Conservation (phyloP, 2,797 vertebrate genomes). For the Hoplostethus atlanticus region DNA sequence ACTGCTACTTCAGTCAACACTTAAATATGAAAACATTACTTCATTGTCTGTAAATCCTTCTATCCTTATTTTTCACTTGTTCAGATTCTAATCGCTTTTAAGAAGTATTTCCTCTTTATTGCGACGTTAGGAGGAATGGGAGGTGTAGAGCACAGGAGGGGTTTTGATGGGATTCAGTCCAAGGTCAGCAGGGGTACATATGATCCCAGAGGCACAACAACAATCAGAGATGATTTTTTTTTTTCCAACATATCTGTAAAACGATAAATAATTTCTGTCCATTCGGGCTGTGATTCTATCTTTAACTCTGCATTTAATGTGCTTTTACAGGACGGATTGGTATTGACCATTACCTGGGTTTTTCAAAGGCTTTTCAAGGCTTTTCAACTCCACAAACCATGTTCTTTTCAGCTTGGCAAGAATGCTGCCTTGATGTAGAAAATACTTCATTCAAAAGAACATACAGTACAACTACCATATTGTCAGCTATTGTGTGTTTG, state of each 20-base stretch:
- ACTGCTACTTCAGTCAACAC: conserved; percentile 15
- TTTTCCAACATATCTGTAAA: conserved; percentile 33
- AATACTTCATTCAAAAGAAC: conserved; percentile 30
- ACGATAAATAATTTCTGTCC: conserved; percentile 58
- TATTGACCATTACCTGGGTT: too few species aligned
- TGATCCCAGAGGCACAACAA: conserved; percentile 26
- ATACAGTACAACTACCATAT: conserved; percentile 5
- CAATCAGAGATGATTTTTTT: conserved; percentile 34
- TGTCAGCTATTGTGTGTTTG: conserved; percentile 22
- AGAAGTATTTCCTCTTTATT: conserved; percentile 32
- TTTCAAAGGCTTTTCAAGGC: conserved; percentile 22
- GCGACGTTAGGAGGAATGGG: background rate
- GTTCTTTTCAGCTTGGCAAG: conserved; percentile 17
- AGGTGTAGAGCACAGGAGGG: background rate
- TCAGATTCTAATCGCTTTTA: conserved; percentile 1
- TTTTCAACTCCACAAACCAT: conserved; percentile 27
- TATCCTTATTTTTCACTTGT: background rate
- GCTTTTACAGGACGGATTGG: conserved; percentile 41
- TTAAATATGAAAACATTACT: background rate
- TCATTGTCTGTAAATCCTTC: background rate
- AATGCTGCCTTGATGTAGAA: conserved; percentile 10
- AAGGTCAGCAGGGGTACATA: conserved; percentile 42
- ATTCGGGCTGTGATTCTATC: conserved; percentile 49
- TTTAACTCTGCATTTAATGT: conserved; percentile 67
- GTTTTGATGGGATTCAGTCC: conserved; percentile 30